These are phyloP conservation scores for Raja brachyura DNA, from an alignment of 2,113 vertebrate genomes.

Conservation along the genomic window DNA sequence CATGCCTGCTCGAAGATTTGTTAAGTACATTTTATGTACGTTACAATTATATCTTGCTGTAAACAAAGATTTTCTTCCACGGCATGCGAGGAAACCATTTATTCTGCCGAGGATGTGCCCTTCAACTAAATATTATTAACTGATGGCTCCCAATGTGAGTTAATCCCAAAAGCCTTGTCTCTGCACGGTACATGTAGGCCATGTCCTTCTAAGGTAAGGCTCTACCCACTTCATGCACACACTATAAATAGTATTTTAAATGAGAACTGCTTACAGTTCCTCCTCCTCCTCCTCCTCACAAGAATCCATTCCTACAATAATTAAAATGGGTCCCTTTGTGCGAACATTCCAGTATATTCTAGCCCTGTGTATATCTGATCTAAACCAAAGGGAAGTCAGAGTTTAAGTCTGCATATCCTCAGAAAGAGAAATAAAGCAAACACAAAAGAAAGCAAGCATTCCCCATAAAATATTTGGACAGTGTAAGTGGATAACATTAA, in stretches of 20 bases:
- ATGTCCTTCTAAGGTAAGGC: constrained; percentile 27
- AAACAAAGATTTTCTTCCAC: background rate
- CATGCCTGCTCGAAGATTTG: background rate
- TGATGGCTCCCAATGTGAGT: background rate
- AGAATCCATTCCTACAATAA: constrained; percentile 20
- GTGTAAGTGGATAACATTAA: constrained; percentile 16
- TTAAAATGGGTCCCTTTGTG: background rate
- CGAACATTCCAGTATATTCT: background rate
- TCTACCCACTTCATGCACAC: background rate
- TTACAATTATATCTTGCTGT: background rate
- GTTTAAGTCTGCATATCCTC: constrained; percentile 11
- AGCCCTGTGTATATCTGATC: background rate
- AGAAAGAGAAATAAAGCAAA: background rate
- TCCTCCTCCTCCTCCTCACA: background rate
- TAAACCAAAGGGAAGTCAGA: background rate
- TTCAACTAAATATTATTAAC: constrained; percentile 1
- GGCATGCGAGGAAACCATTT: background rate
- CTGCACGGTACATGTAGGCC: constrained; percentile 17
- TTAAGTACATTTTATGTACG: background rate
- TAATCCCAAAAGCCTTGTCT: constrained; percentile 14
- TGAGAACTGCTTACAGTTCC: constrained; percentile 21
- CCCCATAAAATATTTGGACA: constrained; percentile 28
- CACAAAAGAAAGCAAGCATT: background rate
- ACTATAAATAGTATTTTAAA: constrained; percentile 30
- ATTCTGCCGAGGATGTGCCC: background rate